Base-by-base conservation (phyloP, 1,140 invertebrate species). In the Macrocentrus cingulum region DNA sequence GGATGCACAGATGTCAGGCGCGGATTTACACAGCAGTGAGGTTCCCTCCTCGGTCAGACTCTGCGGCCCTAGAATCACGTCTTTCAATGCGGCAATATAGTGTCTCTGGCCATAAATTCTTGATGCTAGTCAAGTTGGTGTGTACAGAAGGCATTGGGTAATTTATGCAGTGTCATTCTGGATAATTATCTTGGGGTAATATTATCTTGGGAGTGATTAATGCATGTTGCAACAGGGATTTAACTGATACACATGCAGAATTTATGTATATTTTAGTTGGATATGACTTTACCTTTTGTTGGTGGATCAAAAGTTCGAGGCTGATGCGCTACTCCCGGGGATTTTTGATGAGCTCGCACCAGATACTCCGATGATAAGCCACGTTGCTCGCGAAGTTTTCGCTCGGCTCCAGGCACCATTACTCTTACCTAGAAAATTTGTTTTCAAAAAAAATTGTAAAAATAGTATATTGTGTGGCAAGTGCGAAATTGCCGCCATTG, bases 321-420 rank as follows among this genome's bases (percentile, higher is more conserved):
- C 59, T 76, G n/a, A n/a, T n/a, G 75, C 13, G 71, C 48, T 32
- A 72, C 70, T 18, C 75, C 74, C 25, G 77, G 76, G 8, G 77
- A 79, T 51, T 80, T 80, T 59, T 78, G 76, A 66, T 78, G 76
- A 29, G 74, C 66, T 59, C 77, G 67, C 34, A 80, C 76, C 29
- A 80, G 66, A 63, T 78, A 80, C 56, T 80, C 77, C 2, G 77
- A 80, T 61, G 76, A 79, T 29, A 80, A 58, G 3, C 75, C 77
- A 49, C 68, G 68, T 46, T 84, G 83, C 62, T 84, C 83, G 8
- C 81, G 75, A 16, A 85, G 69, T 65, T 85, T 84, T 36, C 84
- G 67, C 60, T 85, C 84, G 1, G 83, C 84, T 1, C 84, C 84
- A 0, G 85, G 84, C 8, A 87, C 84, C 81, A 86, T 85, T 29